Evolutionary conservation across 2,888 invertebrate species (phyloP).

Genomic region (Sthenelais limicola): DNA sequence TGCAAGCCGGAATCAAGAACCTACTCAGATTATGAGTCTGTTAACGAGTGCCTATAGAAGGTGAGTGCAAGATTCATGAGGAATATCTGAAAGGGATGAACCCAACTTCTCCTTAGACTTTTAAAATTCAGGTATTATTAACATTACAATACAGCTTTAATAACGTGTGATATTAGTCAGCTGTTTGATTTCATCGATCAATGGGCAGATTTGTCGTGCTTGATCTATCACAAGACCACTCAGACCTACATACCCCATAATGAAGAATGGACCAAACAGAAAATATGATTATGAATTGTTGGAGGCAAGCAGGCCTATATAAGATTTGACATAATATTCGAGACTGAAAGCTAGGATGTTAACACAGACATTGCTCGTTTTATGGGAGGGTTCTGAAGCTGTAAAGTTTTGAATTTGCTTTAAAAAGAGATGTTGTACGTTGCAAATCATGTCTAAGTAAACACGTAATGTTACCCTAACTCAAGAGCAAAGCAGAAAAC

Average conservation of each 20-base stretch:
- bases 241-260: constrained; percentile 98
- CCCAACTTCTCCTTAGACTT: constrained; percentile 93
- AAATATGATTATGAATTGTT: constrained; percentile 95
- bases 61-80: constrained; percentile 98
- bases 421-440: too few relatives aligned
- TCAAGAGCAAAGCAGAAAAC: too few relatives aligned
- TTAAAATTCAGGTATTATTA: too few relatives aligned
- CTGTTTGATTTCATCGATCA: constrained; percentile 98
- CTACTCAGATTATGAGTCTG: constrained; percentile 97
- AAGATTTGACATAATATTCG: too few relatives aligned
- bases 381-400: too few relatives aligned
- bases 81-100: constrained; percentile 96
- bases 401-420: too few relatives aligned
- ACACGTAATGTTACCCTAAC: too few relatives aligned
- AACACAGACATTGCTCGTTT: too few relatives aligned
- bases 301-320: constrained; percentile 87
- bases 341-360: too few relatives aligned
- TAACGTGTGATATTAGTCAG: constrained; percentile 98
- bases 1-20: constrained; percentile 94
- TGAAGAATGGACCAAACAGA: constrained; percentile 99
- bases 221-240: constrained; percentile 94
- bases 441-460: too few relatives aligned
- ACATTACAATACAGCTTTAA: too few relatives aligned
- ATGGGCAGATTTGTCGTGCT: constrained; percentile 93
- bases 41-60: constrained; percentile 97